These are phyloP conservation scores for Dolomedes plantarius DNA, from an alignment of 2,888 invertebrate genomes.

Conservation along the genomic window DNA sequence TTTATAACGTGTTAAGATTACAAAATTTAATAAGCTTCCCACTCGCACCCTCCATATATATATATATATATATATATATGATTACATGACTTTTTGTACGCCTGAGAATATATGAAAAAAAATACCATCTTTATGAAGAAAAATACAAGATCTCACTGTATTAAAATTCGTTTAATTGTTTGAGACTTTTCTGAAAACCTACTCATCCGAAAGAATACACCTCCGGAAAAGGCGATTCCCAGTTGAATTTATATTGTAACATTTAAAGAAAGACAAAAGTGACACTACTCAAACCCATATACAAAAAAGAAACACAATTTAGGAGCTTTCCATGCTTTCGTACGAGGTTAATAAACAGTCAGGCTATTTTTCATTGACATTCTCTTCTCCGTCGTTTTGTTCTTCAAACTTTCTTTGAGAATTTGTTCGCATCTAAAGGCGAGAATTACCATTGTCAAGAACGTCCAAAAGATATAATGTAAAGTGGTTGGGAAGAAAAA, in stretches of 20 bases:
- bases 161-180: too few relatives aligned
- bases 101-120: too few relatives aligned
- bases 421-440: slow-evolving; percentile 41
- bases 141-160: too few relatives aligned
- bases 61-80: too few relatives aligned
- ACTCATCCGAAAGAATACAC: background rate
- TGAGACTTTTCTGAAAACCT: background rate
- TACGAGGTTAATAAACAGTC: slow-evolving; percentile 54
- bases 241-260: slow-evolving; percentile 44
- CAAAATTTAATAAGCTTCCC: too few relatives aligned
- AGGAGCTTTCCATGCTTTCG: slow-evolving; percentile 28
- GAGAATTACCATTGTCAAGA: slow-evolving; percentile 68
- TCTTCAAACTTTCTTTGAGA: slow-evolving; percentile 38
- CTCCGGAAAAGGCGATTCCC: background rate
- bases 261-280: slow-evolving; percentile 38
- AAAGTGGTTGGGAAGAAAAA: slow-evolving; percentile 18
- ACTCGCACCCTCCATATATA: too few relatives aligned
- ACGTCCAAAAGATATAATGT: slow-evolving; percentile 17
- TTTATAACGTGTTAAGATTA: too few relatives aligned
- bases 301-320: slow-evolving; percentile 32
- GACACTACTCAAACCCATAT: slow-evolving; percentile 20
- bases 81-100: too few relatives aligned
- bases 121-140: too few relatives aligned
- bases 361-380: slow-evolving; percentile 56
- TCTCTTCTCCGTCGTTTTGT: slow-evolving; percentile 28